Conservation (phyloP, 2,888 invertebrate species). For the Cyclophora albipunctata region DNA sequence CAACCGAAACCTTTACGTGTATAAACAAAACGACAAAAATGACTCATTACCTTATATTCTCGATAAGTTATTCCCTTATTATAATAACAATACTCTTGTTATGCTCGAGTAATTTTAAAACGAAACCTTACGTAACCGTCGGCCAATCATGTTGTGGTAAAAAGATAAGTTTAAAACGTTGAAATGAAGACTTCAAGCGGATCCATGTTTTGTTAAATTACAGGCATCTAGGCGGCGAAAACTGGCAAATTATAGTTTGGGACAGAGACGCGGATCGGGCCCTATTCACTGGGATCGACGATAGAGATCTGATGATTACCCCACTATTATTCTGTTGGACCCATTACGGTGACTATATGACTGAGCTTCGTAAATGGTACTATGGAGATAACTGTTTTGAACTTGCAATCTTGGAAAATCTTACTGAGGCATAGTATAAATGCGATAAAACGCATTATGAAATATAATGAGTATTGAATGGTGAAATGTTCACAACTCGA, state of each 20-base stretch:
- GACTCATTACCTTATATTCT: slow-evolving; percentile 46
- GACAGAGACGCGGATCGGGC: slow-evolving; percentile 49
- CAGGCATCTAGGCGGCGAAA: slow-evolving; percentile 64
- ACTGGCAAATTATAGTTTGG: slow-evolving; percentile 66
- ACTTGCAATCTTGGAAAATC: slow-evolving; percentile 10
- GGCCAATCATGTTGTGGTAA: slow-evolving; percentile 35
- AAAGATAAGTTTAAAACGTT: slow-evolving; percentile 39
- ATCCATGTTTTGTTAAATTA: slow-evolving; percentile 57
- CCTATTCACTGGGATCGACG: slow-evolving; percentile 31
- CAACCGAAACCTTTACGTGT: slow-evolving; percentile 47
- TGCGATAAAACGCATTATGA: no score
- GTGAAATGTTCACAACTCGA: no score
- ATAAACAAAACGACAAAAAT: slow-evolving; percentile 48
- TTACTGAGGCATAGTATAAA: no score
- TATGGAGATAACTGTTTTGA: slow-evolving; percentile 7
- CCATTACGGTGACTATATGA: slow-evolving; percentile 44
- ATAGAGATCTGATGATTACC: slow-evolving; percentile 55
- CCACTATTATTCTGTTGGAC: slow-evolving; percentile 45
- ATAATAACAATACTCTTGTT: slow-evolving; percentile 24
- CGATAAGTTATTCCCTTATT: slow-evolving; percentile 37
- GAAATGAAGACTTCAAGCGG: slow-evolving; percentile 58
- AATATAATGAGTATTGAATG: no score
- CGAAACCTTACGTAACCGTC: slow-evolving; percentile 35
- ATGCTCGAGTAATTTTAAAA: slow-evolving; percentile 9
- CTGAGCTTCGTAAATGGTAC: slow-evolving; percentile 18